A percentile compares a stretch with the other conserved stretches of the same genome.
phyloP scores from a whole-genome alignment of 2,797 vertebrate species.

The Bradypus variegatus region DNA sequence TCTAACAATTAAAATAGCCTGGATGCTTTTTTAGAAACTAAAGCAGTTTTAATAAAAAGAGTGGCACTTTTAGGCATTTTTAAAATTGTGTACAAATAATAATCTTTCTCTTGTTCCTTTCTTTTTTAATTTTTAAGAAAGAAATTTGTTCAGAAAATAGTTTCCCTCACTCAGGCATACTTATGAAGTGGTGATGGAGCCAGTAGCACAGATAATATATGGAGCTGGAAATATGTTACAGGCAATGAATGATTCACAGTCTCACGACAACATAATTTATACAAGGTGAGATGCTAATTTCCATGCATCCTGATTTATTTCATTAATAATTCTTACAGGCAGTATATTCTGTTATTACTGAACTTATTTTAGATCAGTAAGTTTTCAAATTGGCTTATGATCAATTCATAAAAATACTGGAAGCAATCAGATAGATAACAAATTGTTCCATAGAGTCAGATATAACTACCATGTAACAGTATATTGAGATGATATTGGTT shows the following conservation, averaged over 20 bases:
- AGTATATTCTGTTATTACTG: constrained; percentile 54
- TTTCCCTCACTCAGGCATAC: not conserved
- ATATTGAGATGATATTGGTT: constrained; percentile 63
- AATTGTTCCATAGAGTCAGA: constrained; percentile 61
- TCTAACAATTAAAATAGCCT: not conserved
- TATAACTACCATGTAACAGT: constrained; percentile 48
- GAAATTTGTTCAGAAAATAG: constrained; percentile 1
- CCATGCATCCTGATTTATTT: constrained; percentile 56
- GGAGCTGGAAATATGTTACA: constrained; percentile 21
- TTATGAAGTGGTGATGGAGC: constrained; percentile 13
- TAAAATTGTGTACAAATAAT: not conserved
- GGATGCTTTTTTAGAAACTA: not conserved
- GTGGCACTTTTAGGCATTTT: not conserved
- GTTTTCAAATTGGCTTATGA: constrained; percentile 66
- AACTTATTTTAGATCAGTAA: constrained; percentile 56
- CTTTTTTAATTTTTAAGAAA: not conserved
- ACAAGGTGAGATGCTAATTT: constrained; percentile 48
- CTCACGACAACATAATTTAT: constrained; percentile 53
- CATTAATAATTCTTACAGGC: constrained; percentile 61
- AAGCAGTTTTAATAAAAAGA: not conserved
- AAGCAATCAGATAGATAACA: constrained; percentile 60
- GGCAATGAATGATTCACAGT: constrained; percentile 44
- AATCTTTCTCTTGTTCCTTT: not conserved
- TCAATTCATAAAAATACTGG: constrained; percentile 65
- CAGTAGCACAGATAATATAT: not conserved